A percentile compares a stretch with the other conserved stretches of the same genome.
phyloP scores from a whole-genome alignment of 2,797 vertebrate species.

The Potorous gilbertii region DNA sequence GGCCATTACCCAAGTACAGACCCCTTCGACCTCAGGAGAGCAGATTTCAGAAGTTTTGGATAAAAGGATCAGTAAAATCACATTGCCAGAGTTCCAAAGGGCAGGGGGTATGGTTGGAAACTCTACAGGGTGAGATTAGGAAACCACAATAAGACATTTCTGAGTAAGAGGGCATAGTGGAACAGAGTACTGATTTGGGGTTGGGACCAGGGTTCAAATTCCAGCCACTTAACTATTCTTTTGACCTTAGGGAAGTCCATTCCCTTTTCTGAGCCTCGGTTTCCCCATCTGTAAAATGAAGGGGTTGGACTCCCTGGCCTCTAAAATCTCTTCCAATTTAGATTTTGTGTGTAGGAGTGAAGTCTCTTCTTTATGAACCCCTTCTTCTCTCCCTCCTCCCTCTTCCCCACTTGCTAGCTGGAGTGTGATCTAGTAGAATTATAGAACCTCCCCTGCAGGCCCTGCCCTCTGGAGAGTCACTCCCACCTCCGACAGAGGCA shows the following conservation, averaged over 20 bases:
- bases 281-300: neutral
- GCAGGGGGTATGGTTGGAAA: neutral
- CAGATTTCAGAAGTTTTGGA: neutral
- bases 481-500: neutral
- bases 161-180: neutral
- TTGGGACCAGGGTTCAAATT: neutral
- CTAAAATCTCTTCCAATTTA: neutral
- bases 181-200: neutral
- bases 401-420: neutral
- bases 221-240: neutral
- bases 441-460: neutral
- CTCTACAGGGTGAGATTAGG: neutral
- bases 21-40: too few relatives aligned
- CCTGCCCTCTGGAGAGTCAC: neutral
- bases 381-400: neutral
- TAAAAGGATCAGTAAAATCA: neutral
- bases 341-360: neutral
- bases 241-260: neutral
- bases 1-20: neutral
- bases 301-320: neutral
- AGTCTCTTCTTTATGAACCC: neutral
- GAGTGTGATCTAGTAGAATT: neutral
- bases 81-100: neutral
- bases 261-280: neutral
- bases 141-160: conserved; percentile 18